Percentiles rank a stretch among this genome's conserved stretches.
These are phyloP conservation scores for Toxostoma redivivum DNA, from an alignment of 2,113 vertebrate genomes.

Conservation along the genomic window DNA sequence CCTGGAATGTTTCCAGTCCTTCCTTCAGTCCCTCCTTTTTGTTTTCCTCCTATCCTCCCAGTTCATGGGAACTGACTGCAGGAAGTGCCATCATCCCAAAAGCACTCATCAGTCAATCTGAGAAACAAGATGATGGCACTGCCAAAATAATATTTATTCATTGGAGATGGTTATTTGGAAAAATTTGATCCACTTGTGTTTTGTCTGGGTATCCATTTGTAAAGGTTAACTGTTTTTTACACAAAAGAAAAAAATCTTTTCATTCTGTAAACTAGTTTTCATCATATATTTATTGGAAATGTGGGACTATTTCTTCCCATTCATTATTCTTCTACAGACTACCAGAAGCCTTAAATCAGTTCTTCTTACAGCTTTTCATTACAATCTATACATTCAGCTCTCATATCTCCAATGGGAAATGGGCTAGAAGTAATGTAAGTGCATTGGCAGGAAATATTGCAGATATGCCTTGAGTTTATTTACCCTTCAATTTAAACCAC, in stretches of 20 bases:
- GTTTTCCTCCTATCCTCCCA: neutral
- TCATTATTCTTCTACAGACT: neutral
- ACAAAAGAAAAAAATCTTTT: neutral
- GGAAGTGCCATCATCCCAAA: neutral
- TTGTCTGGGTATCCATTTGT: neutral
- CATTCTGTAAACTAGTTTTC: neutral
- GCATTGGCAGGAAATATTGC: slow-evolving; percentile 10
- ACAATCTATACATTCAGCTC: neutral
- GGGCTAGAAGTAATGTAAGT: neutral
- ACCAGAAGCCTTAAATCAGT: slow-evolving; percentile 1
- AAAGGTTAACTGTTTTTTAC: neutral
- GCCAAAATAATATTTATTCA: neutral
- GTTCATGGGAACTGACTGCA: neutral
- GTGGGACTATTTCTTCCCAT: neutral
- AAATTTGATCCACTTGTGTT: neutral
- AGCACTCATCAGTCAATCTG: neutral
- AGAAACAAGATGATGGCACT: neutral
- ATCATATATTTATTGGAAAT: neutral
- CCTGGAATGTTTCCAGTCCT: neutral
- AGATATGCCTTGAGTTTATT: slow-evolving; percentile 6
- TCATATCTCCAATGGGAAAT: slow-evolving; percentile 8
- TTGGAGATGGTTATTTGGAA: neutral
- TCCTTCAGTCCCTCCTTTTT: neutral
- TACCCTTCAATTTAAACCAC: slow-evolving; percentile 10
- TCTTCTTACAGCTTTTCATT: slow-evolving; percentile 28